Evolutionary conservation across 1,140 invertebrate genomes (phyloP).

Genomic region (Leptopilina boulardi): DNA sequence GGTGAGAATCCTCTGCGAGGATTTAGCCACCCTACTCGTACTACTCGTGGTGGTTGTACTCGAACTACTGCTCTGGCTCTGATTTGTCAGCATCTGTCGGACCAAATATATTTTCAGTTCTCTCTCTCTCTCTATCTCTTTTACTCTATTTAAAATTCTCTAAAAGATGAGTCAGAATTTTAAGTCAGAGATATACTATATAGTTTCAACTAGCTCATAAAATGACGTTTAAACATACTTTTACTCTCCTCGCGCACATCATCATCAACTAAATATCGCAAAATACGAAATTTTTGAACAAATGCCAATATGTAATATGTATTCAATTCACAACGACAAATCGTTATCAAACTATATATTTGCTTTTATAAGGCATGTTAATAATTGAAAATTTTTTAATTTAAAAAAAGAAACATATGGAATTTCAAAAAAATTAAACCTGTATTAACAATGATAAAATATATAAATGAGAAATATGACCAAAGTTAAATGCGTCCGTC

Average conservation of each 20-base stretch:
- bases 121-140: neutral
- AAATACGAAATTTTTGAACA: slow-evolving; percentile 49
- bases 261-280: slow-evolving; percentile 42
- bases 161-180: slow-evolving; percentile 48
- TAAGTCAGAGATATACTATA: too few species aligned
- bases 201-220: slow-evolving; percentile 15
- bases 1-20: slow-evolving; percentile 68
- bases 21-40: slow-evolving; percentile 50
- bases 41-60: slow-evolving; percentile 56
- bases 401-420: too few species aligned
- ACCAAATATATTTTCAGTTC: slow-evolving; percentile 39
- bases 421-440: too few species aligned
- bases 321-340: slow-evolving; percentile 26
- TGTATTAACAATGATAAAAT: too few species aligned
- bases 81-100: slow-evolving; percentile 57
- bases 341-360: neutral
- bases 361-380: too few species aligned
- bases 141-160: slow-evolving; percentile 56
- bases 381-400: too few species aligned
- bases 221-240: slow-evolving; percentile 46
- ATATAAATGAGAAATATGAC: too few species aligned
- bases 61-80: slow-evolving; percentile 56
- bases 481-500: too few species aligned
- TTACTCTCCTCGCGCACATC: too few species aligned
- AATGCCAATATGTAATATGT: slow-evolving; percentile 46